Conservation (phyloP, 2,797 vertebrate species). For the Micrastur ruficollis region DNA sequence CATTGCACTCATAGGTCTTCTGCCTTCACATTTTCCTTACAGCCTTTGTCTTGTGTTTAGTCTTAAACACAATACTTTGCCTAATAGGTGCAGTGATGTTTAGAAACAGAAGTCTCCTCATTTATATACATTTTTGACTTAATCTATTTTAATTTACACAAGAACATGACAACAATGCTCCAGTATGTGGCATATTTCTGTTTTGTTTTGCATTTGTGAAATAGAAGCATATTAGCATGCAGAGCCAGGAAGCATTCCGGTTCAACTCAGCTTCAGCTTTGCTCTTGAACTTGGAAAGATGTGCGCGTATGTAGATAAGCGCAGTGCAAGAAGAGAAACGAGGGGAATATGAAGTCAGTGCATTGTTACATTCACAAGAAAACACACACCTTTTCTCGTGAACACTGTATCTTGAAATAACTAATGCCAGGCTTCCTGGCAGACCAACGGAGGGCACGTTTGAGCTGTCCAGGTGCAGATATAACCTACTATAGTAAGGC, state of each 20-base stretch:
- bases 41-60: conserved; percentile 55
- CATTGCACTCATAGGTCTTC: conserved; percentile 54
- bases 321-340: not conserved
- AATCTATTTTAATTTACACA: conserved; percentile 56
- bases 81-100: conserved; percentile 60
- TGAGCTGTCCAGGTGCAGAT: not conserved
- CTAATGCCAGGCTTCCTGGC: not conserved
- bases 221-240: conserved; percentile 32
- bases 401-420: not conserved
- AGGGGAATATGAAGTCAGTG: not conserved
- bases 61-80: conserved; percentile 19
- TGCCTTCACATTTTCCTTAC: conserved; percentile 66
- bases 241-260: not conserved
- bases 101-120: conserved; percentile 53
- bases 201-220: conserved; percentile 17
- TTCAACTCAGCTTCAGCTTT: not conserved
- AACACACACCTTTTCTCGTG: not conserved
- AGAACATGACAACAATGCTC: not conserved
- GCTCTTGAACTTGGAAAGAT: not conserved
- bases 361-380: not conserved
- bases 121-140: conserved; percentile 56
- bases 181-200: conserved; percentile 8
- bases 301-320: not conserved
- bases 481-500: not conserved
- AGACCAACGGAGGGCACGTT: not conserved